Base-by-base conservation (phyloP, 1,140 invertebrate genomes). In the Acromyrmex charruanus region DNA sequence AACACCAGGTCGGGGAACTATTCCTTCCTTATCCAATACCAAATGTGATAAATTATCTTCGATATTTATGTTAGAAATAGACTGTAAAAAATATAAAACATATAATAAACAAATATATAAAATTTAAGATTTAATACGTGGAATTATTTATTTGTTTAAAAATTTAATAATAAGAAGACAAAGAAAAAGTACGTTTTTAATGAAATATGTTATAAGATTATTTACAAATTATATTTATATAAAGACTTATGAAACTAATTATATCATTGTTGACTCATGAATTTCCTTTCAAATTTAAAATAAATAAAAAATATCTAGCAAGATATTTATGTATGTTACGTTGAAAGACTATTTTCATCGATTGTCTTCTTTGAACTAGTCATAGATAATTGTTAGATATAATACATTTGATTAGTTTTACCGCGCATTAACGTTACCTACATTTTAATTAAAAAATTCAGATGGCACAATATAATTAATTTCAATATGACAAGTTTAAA, bases 21-120 rank as follows among this genome's bases (percentile, higher is more conserved):
- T 95, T 53, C 96, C 96, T 72, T 95, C 94, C n/a, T 95, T 95
- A 87, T 96, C 96, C 59, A 96, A 91, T 87, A 96, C 96, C 93
- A 97, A 94, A 86, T 96, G 95, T 2, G 96, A 96, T 25, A 97
- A 89, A 91, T 96, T 96, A 31, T 95, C 94, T 85, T 95, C 94
- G 3, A 95, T 93, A 82, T 95, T 91, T 21, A 93, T 44, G 35
- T 92, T 87, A 58, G 92, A 91, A 68, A 93, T 93, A 93, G 95
- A 95, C 95, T 96, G 74, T 51, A 90, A 94, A 87, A 86, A 86
- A 87, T 85, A 84, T 81, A 87, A 79, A 80, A 84, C 28, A 63
- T 85, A 77, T 25, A 25, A 25, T 25, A 25, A 25, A 25, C 25
- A 25, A 25, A 25, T 25, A 25, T 77, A 35, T 35, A 31, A 4